phyloP scores from a whole-genome alignment of 2,113 vertebrate species.

The Rhynchomys soricoides region DNA sequence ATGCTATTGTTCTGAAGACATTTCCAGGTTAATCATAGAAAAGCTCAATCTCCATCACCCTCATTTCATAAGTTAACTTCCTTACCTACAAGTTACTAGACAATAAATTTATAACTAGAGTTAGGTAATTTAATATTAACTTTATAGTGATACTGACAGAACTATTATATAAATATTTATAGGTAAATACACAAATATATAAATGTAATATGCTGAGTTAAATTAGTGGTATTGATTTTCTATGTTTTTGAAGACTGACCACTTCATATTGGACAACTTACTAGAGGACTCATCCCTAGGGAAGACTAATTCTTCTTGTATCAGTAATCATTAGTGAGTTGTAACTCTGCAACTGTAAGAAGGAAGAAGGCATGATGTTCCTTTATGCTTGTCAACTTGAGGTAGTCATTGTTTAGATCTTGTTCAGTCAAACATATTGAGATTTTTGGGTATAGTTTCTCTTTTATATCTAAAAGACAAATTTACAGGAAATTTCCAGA shows the following conservation, averaged over 20 bases:
- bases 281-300: background rate
- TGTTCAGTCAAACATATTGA: background rate
- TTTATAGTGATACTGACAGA: background rate
- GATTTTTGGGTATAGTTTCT: background rate
- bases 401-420: background rate
- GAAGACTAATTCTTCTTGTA: background rate
- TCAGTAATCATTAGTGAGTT: background rate
- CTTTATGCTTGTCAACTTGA: background rate
- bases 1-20: background rate
- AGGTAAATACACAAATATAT: background rate
- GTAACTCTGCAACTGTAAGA: background rate
- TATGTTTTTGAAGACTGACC: fast-evolving
- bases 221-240: background rate
- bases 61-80: background rate
- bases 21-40: background rate
- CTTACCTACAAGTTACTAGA: background rate
- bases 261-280: background rate
- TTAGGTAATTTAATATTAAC: background rate
- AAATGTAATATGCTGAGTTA: background rate
- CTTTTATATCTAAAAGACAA: background rate
- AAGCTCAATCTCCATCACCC: background rate
- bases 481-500: background rate
- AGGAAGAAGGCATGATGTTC: background rate
- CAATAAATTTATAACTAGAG: background rate
- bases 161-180: background rate